phyloP scores from a whole-genome alignment of 2,888 invertebrate species.

The Caenorhabditis macrosperma region DNA sequence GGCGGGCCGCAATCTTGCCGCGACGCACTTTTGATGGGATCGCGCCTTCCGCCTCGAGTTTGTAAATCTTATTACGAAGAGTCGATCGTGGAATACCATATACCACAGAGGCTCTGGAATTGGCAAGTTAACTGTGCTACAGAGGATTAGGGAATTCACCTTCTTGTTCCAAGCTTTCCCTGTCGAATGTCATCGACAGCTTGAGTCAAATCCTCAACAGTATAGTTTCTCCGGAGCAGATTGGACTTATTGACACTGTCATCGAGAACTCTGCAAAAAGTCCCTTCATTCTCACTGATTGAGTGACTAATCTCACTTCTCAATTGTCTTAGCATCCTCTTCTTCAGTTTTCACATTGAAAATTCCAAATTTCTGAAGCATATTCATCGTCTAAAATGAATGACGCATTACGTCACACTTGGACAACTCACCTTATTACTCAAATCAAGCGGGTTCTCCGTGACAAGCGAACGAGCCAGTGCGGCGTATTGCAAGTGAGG shows the following conservation, averaged over 20 bases:
- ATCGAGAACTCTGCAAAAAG: constrained; percentile 9
- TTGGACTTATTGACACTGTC: constrained; percentile 17
- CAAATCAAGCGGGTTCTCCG: constrained; percentile 57
- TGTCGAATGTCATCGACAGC: constrained; percentile 86
- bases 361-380: constrained; percentile 42
- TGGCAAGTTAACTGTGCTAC: neutral
- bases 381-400: constrained; percentile 43
- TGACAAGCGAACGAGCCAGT: constrained; percentile 19
- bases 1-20: constrained; percentile 45
- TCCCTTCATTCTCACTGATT: neutral
- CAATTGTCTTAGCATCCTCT: constrained; percentile 9
- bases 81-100: constrained; percentile 98
- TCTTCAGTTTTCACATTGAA: constrained; percentile 39
- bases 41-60: constrained; percentile 79
- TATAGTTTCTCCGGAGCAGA: constrained; percentile 87
- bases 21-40: constrained; percentile 51
- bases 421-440: constrained; percentile 40
- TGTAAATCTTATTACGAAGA: constrained; percentile 90
- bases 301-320: constrained; percentile 18
- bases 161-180: constrained; percentile 68
- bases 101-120: constrained; percentile 88
- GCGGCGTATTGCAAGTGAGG: constrained; percentile 41
- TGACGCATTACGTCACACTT: constrained; percentile 24
- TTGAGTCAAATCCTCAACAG: constrained; percentile 94
- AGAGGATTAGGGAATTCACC: constrained; percentile 6